A percentile compares a stretch with the other conserved stretches of the same genome.
phyloP scores from a whole-genome alignment of 2,113 vertebrate species.

The Passer domesticus region DNA sequence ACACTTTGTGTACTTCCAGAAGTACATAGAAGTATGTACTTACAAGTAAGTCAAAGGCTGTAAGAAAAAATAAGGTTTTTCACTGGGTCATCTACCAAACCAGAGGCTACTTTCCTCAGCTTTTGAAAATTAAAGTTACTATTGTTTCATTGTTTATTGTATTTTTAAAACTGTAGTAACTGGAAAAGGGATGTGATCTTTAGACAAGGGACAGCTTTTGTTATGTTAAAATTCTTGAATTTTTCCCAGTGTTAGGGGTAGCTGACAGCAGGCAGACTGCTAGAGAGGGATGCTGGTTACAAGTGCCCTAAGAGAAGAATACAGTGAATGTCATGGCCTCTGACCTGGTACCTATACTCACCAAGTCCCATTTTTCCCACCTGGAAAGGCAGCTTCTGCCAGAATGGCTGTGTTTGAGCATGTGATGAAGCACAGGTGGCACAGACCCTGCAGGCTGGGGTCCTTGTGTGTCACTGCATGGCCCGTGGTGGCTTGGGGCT shows the following conservation, averaged over 20 bases:
- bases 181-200: background rate
- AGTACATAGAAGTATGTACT: background rate
- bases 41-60: background rate
- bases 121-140: background rate
- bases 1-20: background rate
- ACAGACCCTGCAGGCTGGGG: fast-evolving
- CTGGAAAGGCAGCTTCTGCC: background rate
- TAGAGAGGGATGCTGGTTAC: background rate
- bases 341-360: background rate
- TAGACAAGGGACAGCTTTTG: background rate
- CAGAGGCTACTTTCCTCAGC: background rate
- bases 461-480: fast-evolving
- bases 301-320: background rate
- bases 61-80: background rate
- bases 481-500: fast-evolving
- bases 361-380: background rate
- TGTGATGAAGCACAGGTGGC: background rate
- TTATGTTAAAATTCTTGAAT: background rate
- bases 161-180: background rate
- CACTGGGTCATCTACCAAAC: background rate
- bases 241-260: background rate
- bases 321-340: background rate
- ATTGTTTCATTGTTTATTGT: background rate
- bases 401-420: background rate
- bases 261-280: background rate